Conservation (phyloP, 1,140 invertebrate genomes). For the Monochamus saltuarius region DNA sequence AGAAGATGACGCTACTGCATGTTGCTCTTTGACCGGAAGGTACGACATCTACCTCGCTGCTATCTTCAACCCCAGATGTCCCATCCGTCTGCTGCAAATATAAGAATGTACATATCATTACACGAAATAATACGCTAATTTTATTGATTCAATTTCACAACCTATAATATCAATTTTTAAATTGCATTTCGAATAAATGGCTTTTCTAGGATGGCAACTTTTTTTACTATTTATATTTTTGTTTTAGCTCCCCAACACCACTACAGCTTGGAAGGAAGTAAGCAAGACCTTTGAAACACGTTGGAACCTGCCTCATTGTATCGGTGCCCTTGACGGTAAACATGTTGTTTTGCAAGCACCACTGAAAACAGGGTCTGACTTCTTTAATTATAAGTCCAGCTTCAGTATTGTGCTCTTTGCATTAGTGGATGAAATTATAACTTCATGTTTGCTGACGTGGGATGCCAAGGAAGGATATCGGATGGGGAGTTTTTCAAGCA, state of each 20-base stretch:
- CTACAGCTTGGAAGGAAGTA: slow-evolving; percentile 1
- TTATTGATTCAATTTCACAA: too few species aligned
- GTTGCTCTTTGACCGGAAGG: too few species aligned
- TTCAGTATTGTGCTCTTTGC: slow-evolving; percentile 57
- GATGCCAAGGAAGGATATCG: slow-evolving; percentile 48
- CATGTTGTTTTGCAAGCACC: slow-evolving; percentile 53
- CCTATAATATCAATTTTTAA: background rate
- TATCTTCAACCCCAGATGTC: too few species aligned
- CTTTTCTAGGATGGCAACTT: background rate
- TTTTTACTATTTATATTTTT: background rate
- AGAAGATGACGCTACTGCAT: too few species aligned
- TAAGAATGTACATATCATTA: too few species aligned
- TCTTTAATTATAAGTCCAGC: slow-evolving; percentile 56
- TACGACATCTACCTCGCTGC: too few species aligned
- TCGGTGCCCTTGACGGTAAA: slow-evolving; percentile 56
- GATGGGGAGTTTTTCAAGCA: slow-evolving; percentile 47
- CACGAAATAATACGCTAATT: too few species aligned
- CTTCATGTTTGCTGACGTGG: slow-evolving; percentile 52
- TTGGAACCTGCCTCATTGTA: slow-evolving; percentile 48
- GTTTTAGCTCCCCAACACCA: background rate
- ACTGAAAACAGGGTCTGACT: slow-evolving; percentile 48
- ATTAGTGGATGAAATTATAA: slow-evolving; percentile 53
- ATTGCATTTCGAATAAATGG: background rate
- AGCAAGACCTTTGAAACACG: slow-evolving; percentile 4
- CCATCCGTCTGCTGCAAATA: too few species aligned